Evolutionary conservation across 2,888 invertebrate genomes (phyloP).

Genomic region (Patella depressa): DNA sequence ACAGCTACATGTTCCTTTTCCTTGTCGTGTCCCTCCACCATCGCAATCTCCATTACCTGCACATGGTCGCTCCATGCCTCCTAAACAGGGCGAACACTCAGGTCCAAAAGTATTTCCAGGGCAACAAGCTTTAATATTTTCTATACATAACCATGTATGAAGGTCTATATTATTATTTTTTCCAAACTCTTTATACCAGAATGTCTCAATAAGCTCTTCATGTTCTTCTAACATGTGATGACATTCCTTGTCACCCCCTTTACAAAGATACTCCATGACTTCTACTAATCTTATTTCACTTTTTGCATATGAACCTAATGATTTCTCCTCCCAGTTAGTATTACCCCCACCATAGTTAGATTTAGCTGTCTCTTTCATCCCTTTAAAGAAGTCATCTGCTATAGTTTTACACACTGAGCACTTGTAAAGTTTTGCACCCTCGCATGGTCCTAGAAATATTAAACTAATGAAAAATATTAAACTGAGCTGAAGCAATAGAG

Average conservation of each 20-base stretch:
- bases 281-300: constrained; percentile 91
- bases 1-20: constrained; percentile 91
- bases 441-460: no score
- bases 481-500: no score
- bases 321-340: constrained; percentile 45
- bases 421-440: background rate
- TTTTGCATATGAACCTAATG: constrained; percentile 37
- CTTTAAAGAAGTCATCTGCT: constrained; percentile 24
- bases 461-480: no score
- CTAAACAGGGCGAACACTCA: constrained; percentile 84
- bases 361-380: constrained; percentile 38
- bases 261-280: constrained; percentile 89
- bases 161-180: constrained; percentile 77
- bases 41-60: constrained; percentile 85
- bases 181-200: constrained; percentile 83
- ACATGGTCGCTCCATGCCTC: constrained; percentile 83
- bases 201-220: constrained; percentile 86
- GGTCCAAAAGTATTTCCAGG: constrained; percentile 87
- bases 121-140: constrained; percentile 85
- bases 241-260: constrained; percentile 83
- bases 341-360: constrained; percentile 47
- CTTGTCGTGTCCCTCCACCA: constrained; percentile 87
- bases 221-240: constrained; percentile 86
- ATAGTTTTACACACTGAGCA: constrained; percentile 9
- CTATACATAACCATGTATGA: constrained; percentile 84